Evolutionary conservation across 92 coral and sea anemone species (phyloP).

Genomic region (Porites rus): DNA sequence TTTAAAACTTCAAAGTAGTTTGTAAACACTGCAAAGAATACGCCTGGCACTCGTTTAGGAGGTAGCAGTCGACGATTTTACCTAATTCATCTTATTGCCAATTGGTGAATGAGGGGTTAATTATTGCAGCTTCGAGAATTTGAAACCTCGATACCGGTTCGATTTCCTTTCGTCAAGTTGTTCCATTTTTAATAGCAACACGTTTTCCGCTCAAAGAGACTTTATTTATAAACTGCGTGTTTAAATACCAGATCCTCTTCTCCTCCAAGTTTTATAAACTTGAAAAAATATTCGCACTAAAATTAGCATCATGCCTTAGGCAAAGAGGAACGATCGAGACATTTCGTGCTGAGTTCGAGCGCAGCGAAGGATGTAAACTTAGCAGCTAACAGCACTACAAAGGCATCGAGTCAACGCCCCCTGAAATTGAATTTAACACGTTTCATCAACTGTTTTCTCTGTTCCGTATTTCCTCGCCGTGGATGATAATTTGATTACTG

Average conservation of each 20-base stretch:
- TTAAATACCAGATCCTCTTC: neutral
- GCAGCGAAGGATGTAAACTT: neutral
- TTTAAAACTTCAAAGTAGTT: neutral
- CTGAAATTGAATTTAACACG: neutral
- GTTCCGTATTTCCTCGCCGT: too few species aligned
- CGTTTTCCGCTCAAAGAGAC: neutral
- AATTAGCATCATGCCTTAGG: neutral
- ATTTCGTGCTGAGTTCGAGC: neutral
- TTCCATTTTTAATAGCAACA: neutral
- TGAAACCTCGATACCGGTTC: slow-evolving; percentile 18
- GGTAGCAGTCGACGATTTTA: neutral
- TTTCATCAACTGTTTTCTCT: neutral
- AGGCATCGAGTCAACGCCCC: neutral
- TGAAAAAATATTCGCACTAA: neutral
- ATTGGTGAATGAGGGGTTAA: too few species aligned
- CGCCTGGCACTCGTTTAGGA: neutral
- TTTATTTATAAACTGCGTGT: neutral
- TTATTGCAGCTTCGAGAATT: neutral
- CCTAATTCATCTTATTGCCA: neutral
- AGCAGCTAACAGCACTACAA: neutral
- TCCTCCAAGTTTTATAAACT: neutral
- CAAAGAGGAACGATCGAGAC: neutral
- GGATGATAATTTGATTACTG: too few species aligned
- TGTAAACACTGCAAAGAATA: neutral
- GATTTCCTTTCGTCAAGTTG: neutral